A percentile compares a stretch with the other conserved stretches of the same genome.
These are phyloP conservation scores for Portunus trituberculatus DNA, from an alignment of 1,140 invertebrate genomes.

Conservation along the genomic window DNA sequence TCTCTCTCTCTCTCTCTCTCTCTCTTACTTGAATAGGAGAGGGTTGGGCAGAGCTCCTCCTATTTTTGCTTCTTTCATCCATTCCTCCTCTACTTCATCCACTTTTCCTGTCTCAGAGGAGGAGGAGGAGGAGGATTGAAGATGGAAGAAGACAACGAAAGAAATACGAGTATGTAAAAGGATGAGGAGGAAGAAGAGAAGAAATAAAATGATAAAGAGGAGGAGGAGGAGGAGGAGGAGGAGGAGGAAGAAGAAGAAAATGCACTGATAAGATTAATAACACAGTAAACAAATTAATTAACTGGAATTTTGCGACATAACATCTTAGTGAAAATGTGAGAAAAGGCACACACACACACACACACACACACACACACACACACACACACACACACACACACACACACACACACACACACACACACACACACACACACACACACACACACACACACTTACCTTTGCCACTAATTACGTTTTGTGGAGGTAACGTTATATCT, in stretches of 20 bases:
- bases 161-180: not conserved
- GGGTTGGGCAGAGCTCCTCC: not conserved
- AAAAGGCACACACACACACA: too few relatives aligned
- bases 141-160: not conserved
- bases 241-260: not conserved
- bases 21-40: constrained; percentile 24
- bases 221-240: not conserved
- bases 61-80: not conserved
- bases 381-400: too few relatives aligned
- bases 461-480: not conserved
- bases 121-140: not conserved
- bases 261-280: not conserved
- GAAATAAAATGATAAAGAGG: not conserved
- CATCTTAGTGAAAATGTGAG: too few relatives aligned
- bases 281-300: not conserved
- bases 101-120: not conserved
- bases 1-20: not conserved
- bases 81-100: not conserved
- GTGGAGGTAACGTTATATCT: not conserved
- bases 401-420: not conserved
- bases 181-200: not conserved
- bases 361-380: too few relatives aligned
- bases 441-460: not conserved
- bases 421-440: not conserved
- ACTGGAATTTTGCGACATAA: not conserved